Evolutionary conservation across 2,113 vertebrate species (phyloP).

Genomic region (rabbit (Oryctolagus cuniculus)): DNA sequence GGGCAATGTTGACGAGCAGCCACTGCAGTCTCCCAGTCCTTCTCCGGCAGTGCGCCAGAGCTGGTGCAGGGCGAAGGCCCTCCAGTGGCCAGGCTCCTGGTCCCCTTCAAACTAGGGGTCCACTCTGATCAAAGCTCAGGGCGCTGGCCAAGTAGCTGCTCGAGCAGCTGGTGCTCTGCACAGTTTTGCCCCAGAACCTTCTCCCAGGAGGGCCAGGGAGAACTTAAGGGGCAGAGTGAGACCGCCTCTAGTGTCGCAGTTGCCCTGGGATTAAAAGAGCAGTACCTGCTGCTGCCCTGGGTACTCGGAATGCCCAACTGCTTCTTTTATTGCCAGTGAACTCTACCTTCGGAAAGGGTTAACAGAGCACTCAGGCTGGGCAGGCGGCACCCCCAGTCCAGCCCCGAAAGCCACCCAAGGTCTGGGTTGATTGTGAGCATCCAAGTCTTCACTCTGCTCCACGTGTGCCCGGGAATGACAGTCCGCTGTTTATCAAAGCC

Average conservation of each 20-base stretch:
- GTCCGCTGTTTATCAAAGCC: not conserved
- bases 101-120: not conserved
- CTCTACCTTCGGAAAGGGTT: not conserved
- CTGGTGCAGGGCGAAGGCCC: not conserved
- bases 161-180: not conserved
- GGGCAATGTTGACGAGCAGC: not conserved
- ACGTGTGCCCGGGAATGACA: not conserved
- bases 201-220: not conserved
- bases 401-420: not conserved
- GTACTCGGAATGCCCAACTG: not conserved
- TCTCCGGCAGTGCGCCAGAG: not conserved
- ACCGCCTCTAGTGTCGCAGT: not conserved
- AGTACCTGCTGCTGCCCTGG: not conserved
- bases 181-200: not conserved
- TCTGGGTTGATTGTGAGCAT: not conserved
- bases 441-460: not conserved
- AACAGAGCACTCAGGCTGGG: not conserved
- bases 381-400: not conserved
- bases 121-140: not conserved
- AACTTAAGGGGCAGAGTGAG: not conserved
- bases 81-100: too few relatives aligned
- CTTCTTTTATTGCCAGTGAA: not conserved
- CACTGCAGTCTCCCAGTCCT: not conserved
- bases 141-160: not conserved
- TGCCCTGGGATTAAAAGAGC: not conserved